phyloP scores from a whole-genome alignment of 92 coral and sea anemone genomes.

The Epizoanthus stellaris region DNA sequence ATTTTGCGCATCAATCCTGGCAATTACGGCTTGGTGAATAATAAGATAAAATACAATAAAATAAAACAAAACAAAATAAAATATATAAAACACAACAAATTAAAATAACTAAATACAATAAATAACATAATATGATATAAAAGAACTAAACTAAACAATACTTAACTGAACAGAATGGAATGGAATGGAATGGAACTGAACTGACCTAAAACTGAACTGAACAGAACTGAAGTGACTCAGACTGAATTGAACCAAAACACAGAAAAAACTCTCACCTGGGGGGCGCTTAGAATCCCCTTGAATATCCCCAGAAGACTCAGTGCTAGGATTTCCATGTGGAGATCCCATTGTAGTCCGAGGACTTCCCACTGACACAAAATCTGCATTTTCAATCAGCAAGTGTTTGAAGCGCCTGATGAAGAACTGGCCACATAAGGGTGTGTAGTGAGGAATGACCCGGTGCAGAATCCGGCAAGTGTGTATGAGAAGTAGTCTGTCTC shows the following conservation, averaged over 20 bases:
- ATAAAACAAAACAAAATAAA: no score
- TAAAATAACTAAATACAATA: no score
- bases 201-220: background rate
- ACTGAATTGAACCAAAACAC: background rate
- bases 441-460: slow-evolving; percentile 86
- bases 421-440: slow-evolving; percentile 96
- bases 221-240: background rate
- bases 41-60: no score
- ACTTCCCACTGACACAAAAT: slow-evolving; percentile 90
- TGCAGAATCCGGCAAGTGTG: slow-evolving; percentile 96
- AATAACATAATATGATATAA: no score
- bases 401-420: slow-evolving; percentile 96
- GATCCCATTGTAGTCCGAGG: slow-evolving; percentile 76
- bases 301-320: slow-evolving; percentile 64
- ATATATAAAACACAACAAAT: no score
- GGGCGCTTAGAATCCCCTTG: slow-evolving; percentile 63
- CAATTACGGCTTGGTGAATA: no score
- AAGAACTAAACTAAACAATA: no score
- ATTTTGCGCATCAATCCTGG: no score
- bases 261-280: slow-evolving; percentile 58
- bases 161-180: no score
- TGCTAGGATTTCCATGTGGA: slow-evolving; percentile 59
- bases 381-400: slow-evolving; percentile 94
- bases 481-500: slow-evolving; percentile 89
- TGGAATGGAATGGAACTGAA: no score